Evolutionary conservation across 2,888 invertebrate species (phyloP).

Genomic region (Hirtodrosophila confusa): DNA sequence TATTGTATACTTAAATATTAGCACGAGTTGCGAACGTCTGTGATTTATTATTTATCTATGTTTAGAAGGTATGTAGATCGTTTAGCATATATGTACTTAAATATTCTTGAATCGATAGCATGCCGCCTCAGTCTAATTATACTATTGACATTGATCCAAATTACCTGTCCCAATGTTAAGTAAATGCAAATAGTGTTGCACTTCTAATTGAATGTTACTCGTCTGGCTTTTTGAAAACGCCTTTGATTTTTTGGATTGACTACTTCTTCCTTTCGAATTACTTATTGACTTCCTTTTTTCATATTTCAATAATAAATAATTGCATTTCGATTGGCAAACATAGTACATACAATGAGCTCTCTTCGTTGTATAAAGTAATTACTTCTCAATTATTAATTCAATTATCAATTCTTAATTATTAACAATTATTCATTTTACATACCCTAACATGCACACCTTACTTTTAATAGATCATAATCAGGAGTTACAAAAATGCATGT

Average conservation of each 20-base stretch:
- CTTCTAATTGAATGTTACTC: neutral
- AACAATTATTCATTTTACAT: slow-evolving; percentile 9
- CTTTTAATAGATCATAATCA: slow-evolving; percentile 2
- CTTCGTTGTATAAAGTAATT: slow-evolving; percentile 28
- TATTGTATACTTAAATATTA: slow-evolving; percentile 26
- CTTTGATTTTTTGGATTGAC: too few relatives aligned
- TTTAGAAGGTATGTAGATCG: slow-evolving; percentile 10
- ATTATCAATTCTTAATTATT: neutral
- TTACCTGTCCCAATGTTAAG: slow-evolving; percentile 11
- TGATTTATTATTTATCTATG: slow-evolving; percentile 14
- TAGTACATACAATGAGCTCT: slow-evolving; percentile 4
- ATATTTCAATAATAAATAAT: neutral
- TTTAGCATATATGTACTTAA: slow-evolving; percentile 23
- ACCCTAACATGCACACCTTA: slow-evolving; percentile 1
- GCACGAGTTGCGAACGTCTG: slow-evolving; percentile 14
- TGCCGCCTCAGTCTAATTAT: slow-evolving; percentile 47
- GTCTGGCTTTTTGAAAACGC: too few relatives aligned
- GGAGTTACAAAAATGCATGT: slow-evolving; percentile 10
- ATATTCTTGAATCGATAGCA: slow-evolving; percentile 47
- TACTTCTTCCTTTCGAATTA: slow-evolving; percentile 3
- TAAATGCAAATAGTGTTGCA: slow-evolving; percentile 1
- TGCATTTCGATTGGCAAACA: neutral
- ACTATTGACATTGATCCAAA: slow-evolving; percentile 39
- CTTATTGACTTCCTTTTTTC: neutral
- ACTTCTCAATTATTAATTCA: neutral